Evolutionary conservation across 1,140 invertebrate genomes (phyloP), one percentile per base, ranked within the genome.

Genomic region (Maconellicoccus hirsutus): DNA sequence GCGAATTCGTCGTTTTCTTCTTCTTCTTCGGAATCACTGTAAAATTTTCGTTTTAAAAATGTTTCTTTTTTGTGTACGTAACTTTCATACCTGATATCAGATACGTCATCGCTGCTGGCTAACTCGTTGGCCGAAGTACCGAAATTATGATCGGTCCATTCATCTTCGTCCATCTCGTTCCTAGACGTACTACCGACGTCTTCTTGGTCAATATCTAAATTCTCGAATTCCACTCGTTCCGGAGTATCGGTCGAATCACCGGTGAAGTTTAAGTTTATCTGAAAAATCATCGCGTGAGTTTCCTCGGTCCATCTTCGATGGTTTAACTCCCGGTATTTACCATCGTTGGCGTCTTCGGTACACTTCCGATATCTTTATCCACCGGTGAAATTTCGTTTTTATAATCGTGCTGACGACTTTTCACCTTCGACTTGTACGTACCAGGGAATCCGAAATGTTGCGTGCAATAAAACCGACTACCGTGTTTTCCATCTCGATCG

Each of bases 131-230:
- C 82, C 8, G 87, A 88, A 69, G 88, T 87, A 74, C 91, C 87
- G 79, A 93, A 93, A 81, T 94, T 96, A 71, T 90, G 84, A 75
- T 94, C 92, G 0, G 92, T 94, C 92, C 91, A 94, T 79, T 94
- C 92, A 76, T 94, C 92, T 78, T 95, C 92, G 77, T 94, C 92
- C 78, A 93, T 92, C 80, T 91, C 89, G 75, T 86, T 85, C 14
- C 88, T 84, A 0, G 39, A 33, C 14, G 26, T 63, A 26, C 69
- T 70, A 14, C 39, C 39, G 26, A 38, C 73, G n/a, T 71, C 70
- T 73, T 70, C 71, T 72, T 63, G 59, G 38, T 73, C 73, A 29
- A 71, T 61, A 71, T 73, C 81, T 33, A 83, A 80, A 78, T 86
- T 87, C 73, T 86, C 82, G 82, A 91, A 91, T 80, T 73, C 90